Evolutionary conservation across 2,888 invertebrate genomes (phyloP).

Genomic region (Tinea semifulvella): DNA sequence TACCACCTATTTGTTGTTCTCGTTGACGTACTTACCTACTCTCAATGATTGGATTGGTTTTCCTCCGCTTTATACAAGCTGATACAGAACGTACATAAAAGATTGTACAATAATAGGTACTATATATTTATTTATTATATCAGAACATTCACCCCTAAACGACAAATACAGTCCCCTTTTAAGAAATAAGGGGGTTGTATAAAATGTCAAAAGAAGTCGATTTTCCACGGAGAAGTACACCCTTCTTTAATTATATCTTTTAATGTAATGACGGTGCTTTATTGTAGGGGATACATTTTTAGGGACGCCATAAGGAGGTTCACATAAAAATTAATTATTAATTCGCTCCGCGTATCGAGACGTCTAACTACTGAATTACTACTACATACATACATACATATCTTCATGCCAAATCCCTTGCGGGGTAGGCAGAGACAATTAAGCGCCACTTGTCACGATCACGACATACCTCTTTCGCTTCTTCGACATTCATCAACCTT

Average conservation of each 20-base stretch:
- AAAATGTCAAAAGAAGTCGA: conserved; percentile 64
- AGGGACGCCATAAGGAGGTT: conserved; percentile 8
- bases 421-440: too few species aligned
- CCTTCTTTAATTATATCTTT: conserved; percentile 65
- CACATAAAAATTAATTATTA: conserved; percentile 8
- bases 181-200: conserved; percentile 36
- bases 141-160: conserved; percentile 10
- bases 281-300: conserved; percentile 1
- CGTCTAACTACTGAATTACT: not conserved
- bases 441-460: too few species aligned
- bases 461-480: too few species aligned
- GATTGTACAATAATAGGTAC: not conserved
- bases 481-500: too few species aligned
- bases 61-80: too few species aligned
- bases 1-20: too few species aligned
- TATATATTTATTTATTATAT: not conserved
- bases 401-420: too few species aligned
- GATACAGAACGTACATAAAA: not conserved
- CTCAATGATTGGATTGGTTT: not conserved
- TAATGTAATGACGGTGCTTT: conserved; percentile 51
- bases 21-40: too few species aligned
- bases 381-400: not conserved
- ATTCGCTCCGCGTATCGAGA: not conserved
- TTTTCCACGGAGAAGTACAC: conserved; percentile 30
- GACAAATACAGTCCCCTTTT: conserved; percentile 9